A percentile compares a stretch with the other conserved stretches of the same genome.
Evolutionary conservation across 2,888 invertebrate genomes (phyloP).

Genomic region (Alviniconcha strummeri): DNA sequence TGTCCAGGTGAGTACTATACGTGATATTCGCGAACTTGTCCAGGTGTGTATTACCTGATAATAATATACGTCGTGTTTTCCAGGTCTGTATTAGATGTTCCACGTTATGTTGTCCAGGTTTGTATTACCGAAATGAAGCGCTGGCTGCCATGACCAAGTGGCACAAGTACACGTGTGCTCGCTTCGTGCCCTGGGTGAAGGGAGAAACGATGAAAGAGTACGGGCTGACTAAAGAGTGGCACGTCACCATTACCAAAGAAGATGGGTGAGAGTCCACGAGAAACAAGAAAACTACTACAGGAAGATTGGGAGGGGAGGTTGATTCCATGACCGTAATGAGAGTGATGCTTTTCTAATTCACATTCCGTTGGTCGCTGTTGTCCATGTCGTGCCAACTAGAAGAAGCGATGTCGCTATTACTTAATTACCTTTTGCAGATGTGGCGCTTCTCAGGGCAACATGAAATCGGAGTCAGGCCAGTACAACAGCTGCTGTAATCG

Average conservation of each 20-base stretch:
- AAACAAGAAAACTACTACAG: background rate
- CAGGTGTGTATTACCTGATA: background rate
- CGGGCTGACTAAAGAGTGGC: conserved; percentile 11
- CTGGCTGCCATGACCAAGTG: conserved; percentile 2
- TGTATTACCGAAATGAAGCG: conserved; percentile 1
- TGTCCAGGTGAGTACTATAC: background rate
- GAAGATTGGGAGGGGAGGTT: background rate
- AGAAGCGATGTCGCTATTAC: no score
- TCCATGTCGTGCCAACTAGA: no score
- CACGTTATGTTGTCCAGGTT: background rate
- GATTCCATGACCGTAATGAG: no score
- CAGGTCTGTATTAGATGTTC: background rate
- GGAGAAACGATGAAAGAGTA: background rate
- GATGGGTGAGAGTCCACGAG: background rate
- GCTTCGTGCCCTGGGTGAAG: conserved; percentile 25
- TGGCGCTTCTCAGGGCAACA: conserved; percentile 14
- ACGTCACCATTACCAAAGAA: conserved; percentile 13
- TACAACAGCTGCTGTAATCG: conserved; percentile 22
- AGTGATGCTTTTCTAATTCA: no score
- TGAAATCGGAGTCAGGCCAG: background rate
- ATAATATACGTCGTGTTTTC: background rate
- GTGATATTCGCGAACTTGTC: background rate
- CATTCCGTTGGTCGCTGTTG: no score
- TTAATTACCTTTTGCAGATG: conserved; percentile 14
- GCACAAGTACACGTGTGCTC: conserved; percentile 25